Evolutionary conservation across 2,113 vertebrate genomes (phyloP), one percentile per base, ranked within the genome.

Genomic region (Parus major): DNA sequence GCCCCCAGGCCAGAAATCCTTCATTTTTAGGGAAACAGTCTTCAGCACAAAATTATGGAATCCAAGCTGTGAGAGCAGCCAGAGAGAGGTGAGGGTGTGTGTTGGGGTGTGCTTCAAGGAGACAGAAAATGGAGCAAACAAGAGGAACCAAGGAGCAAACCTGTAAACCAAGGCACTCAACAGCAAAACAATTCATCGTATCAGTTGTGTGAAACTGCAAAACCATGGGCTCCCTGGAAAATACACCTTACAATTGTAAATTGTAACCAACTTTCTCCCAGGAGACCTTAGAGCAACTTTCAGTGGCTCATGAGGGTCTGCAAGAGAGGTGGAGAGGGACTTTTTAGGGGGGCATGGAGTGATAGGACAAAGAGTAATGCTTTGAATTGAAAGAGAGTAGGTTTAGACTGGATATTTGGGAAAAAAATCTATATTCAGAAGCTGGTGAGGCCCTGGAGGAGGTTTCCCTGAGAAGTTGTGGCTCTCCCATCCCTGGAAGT

Each of bases 131-230:
- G 8, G 46, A 66, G 39, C 19, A 31, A 88, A 55, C 1, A 55
- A 49, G 75, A 78, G n/a, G 75, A 71, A 9, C 7, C 39, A 44
- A 71, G 50, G 17, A 35, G 31, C 7, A 80, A 64, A 71, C 1
- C 3, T n/a, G 28, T 0, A 2, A 82, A 22, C 3, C 6, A 17
- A 41, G 7, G 66, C 42, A 35, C 31, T 36, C 49, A 73, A 60
- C 18, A 42, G 5, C 16, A 52, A 14, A 71, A 60, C 15, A 56
- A 41, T 2, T 1, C 4, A 35, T 47, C 0, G 1, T 2, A 19
- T 21, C 31, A 59, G 60, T 13, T 0, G 4, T 8, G 7, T 8
- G 41, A 68, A 80, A 36, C 22, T 41, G 25, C 4, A 80, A 39
- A 87, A 41, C 29, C 17, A 2, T 11, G 17, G 42, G n/a, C 1